Evolutionary conservation across 2,797 vertebrate genomes (phyloP).

Genomic region (Anabacerthia variegaticeps): DNA sequence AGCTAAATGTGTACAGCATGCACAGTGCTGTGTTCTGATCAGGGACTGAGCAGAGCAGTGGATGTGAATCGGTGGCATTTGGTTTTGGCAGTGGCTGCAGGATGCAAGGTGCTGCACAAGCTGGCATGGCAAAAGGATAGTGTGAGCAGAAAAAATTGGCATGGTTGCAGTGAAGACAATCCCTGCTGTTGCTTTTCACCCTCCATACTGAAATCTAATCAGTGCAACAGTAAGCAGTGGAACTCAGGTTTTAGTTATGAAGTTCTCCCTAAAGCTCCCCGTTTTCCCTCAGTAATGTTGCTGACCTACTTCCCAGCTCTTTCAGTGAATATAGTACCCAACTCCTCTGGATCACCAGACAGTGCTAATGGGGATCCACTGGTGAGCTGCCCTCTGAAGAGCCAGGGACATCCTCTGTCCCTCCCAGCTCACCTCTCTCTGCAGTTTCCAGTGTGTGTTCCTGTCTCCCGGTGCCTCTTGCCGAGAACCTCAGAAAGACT

Average conservation of each 20-base stretch:
- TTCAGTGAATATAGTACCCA: background rate
- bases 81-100: background rate
- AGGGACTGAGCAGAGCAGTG: background rate
- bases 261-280: constrained; percentile 13
- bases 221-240: background rate
- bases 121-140: background rate
- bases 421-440: background rate
- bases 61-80: background rate
- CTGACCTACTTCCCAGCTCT: constrained; percentile 43
- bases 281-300: background rate
- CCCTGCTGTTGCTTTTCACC: background rate
- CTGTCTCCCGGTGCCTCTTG: background rate
- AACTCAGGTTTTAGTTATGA: background rate
- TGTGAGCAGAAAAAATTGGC: background rate
- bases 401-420: background rate
- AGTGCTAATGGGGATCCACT: background rate
- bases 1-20: background rate
- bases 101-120: background rate
- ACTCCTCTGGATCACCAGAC: background rate
- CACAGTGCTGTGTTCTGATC: background rate
- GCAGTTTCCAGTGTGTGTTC: background rate
- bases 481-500: background rate
- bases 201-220: background rate
- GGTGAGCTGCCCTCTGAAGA: background rate
- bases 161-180: background rate